Evolutionary conservation across 2,888 invertebrate species (phyloP).

Genomic region (Brachyptera risi): DNA sequence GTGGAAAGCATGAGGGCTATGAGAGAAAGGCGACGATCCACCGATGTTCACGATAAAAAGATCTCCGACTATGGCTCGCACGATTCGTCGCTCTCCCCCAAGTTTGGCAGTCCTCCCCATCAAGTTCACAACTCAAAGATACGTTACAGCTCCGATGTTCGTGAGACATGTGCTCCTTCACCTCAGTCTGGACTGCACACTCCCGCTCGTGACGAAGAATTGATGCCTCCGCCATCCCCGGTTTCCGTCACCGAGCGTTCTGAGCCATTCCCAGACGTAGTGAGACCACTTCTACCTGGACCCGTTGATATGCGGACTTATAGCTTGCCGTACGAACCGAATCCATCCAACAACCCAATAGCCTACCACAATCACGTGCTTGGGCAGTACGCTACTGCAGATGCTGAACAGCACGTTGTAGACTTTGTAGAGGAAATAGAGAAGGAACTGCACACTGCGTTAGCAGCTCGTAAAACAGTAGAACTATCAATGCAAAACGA

Average conservation of each 20-base stretch:
- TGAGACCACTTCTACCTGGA: slow-evolving; percentile 66
- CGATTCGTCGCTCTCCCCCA: slow-evolving; percentile 58
- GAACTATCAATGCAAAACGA: slow-evolving; percentile 25
- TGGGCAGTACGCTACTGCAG: slow-evolving; percentile 24
- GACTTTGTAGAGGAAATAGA: slow-evolving; percentile 61
- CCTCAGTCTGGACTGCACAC: slow-evolving; percentile 38
- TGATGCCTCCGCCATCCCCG: slow-evolving; percentile 24
- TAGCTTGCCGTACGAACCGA: slow-evolving; percentile 56
- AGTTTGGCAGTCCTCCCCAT: slow-evolving; percentile 53
- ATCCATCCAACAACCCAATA: slow-evolving; percentile 49
- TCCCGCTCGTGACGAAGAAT: slow-evolving; percentile 12
- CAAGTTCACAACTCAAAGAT: too few relatives aligned
- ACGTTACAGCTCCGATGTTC: too few relatives aligned
- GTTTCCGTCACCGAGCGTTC: too few relatives aligned
- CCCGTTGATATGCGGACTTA: slow-evolving; percentile 90
- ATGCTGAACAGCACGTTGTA: slow-evolving; percentile 27
- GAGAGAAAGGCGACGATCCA: slow-evolving; percentile 73
- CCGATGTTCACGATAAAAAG: slow-evolving; percentile 62
- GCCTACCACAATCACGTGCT: slow-evolving; percentile 61
- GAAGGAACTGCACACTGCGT: slow-evolving; percentile 65
- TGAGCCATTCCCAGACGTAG: slow-evolving; percentile 37
- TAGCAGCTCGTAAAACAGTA: slow-evolving; percentile 54
- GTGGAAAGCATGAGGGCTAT: slow-evolving; percentile 74
- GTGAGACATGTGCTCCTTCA: slow-evolving; percentile 50
- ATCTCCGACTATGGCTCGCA: slow-evolving; percentile 48